These are phyloP conservation scores for Drosophila erecta DNA, from an alignment of 1,140 invertebrate genomes.

Conservation along the genomic window DNA sequence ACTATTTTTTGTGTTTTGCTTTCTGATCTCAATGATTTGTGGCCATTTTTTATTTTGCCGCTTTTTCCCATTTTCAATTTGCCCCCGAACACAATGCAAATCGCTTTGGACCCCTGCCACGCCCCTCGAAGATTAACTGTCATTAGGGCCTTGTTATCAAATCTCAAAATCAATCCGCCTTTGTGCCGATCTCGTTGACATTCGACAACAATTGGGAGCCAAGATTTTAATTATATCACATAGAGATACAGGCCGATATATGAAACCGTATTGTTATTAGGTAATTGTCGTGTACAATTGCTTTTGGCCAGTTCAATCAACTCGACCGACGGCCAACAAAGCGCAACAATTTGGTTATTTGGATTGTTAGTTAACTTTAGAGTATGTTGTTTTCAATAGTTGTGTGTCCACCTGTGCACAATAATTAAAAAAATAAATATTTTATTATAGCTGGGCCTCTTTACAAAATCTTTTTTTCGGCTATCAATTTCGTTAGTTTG, in stretches of 20 bases:
- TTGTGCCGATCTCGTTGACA: conserved; percentile 40
- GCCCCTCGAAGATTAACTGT: conserved; percentile 44
- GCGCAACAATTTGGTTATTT: conserved; percentile 25
- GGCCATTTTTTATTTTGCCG: conserved; percentile 13
- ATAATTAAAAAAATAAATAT: too few relatives aligned
- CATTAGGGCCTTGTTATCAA: conserved; percentile 40
- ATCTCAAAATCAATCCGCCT: conserved; percentile 22
- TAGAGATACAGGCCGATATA: background rate
- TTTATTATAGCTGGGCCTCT: too few relatives aligned
- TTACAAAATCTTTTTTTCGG: too few relatives aligned
- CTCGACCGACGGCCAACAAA: conserved; percentile 39
- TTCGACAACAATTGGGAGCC: conserved; percentile 36
- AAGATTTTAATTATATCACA: conserved; percentile 46
- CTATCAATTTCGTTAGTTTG: conserved; percentile 16
- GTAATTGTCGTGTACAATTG: conserved; percentile 45
- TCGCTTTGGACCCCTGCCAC: conserved; percentile 19
- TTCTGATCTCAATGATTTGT: conserved; percentile 5
- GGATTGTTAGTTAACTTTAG: background rate
- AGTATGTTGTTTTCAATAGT: background rate
- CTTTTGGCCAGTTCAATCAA: conserved; percentile 46
- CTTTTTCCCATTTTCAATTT: conserved; percentile 49
- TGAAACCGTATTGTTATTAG: conserved; percentile 31
- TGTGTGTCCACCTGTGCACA: too few relatives aligned
- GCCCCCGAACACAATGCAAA: conserved; percentile 50
- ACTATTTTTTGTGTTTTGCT: conserved; percentile 20